Evolutionary conservation across 2,113 vertebrate genomes (phyloP), one percentile per base, ranked within the genome.

Genomic region (Ariopsis seemanni): DNA sequence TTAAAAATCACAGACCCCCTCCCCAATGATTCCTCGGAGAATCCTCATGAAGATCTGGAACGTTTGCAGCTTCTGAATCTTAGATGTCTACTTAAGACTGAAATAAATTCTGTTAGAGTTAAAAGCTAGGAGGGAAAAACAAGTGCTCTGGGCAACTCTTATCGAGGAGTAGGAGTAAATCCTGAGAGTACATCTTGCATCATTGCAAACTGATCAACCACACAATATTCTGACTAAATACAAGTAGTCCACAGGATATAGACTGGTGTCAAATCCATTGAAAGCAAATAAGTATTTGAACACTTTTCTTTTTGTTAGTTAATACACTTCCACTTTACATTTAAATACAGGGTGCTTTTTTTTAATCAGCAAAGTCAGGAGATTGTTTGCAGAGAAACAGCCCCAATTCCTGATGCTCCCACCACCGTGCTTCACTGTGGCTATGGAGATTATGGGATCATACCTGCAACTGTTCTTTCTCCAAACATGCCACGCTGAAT

Each of bases 91-190:
- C 34, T 74, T 48, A 50, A 20, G 18, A 50, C 42, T 42, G 18
- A 7, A 18, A 71, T 14, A 72, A 18, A 72, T 42, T 5, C 25
- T 20, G 48, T 12, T 50, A 22, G n/a, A 53, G 50, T 78, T 53
- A 78, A 78, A 78, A 78, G 75, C 48, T n/a, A 6, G 10, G 25
- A 55, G 52, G 50, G 50, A 1, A 14, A n/a, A 17, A 78, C 52
- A 78, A 79, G 52, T 27, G 52, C 52, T 79, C 52, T 0, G 52
- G 27, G 52, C 42, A 4, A 25, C 72, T 75, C 72, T 52, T 11
- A 25, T 75, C 4, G 7, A 53, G 25, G 75, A 79, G 75, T 79
- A 79, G 75, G 75, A 53, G 75, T 18, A 79, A 79, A 55, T 79
- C 52, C 75, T 79, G 8, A 79, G 75, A 79, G 75, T 17, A 5